Evolutionary conservation across 2,797 vertebrate genomes (phyloP), one percentile per base, ranked within the genome.

Genomic region (Sebastes cheni): DNA sequence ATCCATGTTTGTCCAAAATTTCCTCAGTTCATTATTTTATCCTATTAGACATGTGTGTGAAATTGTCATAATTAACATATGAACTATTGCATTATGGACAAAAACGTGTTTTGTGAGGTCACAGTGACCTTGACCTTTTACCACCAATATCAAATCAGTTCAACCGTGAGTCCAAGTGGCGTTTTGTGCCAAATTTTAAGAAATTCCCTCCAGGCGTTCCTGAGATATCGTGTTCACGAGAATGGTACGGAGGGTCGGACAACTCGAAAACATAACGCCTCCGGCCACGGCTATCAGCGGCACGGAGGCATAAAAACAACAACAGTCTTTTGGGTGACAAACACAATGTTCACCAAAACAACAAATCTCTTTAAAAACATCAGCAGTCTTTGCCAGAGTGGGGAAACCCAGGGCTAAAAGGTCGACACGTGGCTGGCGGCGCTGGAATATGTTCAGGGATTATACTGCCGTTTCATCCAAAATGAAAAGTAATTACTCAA

Each of bases 401-500:
- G 59, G 66, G 72, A 74, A 79, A 76, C 80, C 74, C 30, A 0
- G 16, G 55, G 54, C 46, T 67, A 64, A 77, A 61, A 80, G 86
- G 67, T 82, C 22, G 14, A 32, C 23, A 20, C 62, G 18, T 52
- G 65, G 54, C 54, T 69, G 78, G 42, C 52, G n/a, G 39, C 22
- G 65, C 30, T 62, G 69, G 64, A 73, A 81, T 70, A 78, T 75
- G 84, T 83, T 84, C 42, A 83, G 54, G 77, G 88, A 93, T 91
- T 94, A 90, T 56, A 61, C 75, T 56, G 78, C 79, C 1, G 74
- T 73, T 78, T 77, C 87, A 89, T 86, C 75, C 82, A 83, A 90
- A 92, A 88, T 83, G 60, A 91, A 86, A 88, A 86, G 86, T 89
- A 93, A 93, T 93, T 92, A 91, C 87, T 88, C 72, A 89, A 83